Evolutionary conservation across 1,140 invertebrate genomes (phyloP).

Genomic region (Heliothis subflexa): DNA sequence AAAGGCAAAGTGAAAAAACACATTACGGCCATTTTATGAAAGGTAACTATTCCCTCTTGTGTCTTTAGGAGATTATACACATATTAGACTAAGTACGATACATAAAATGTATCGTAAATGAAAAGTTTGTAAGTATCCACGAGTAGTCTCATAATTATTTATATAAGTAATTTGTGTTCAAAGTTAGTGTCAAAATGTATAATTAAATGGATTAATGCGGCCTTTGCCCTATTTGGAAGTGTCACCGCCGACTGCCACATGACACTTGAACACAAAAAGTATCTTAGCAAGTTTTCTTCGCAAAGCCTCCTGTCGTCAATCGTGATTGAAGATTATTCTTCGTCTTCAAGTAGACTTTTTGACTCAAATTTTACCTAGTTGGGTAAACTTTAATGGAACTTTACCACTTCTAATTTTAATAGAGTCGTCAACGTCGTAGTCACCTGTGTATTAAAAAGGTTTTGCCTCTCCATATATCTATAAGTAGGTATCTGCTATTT

Average conservation of each 20-base stretch:
- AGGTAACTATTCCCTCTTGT: conserved; percentile 4
- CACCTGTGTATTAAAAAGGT: too few species aligned
- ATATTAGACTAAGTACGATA: neutral
- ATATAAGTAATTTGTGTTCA: too few species aligned
- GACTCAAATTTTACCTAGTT: neutral
- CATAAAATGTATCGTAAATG: neutral
- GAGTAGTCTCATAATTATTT: too few species aligned
- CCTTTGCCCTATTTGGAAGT: neutral
- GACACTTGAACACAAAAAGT: neutral
- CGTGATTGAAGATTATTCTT: neutral
- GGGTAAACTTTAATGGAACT: too few species aligned
- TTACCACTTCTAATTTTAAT: too few species aligned
- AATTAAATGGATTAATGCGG: conserved; percentile 37
- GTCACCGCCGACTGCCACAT: neutral
- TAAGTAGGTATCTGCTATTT: too few species aligned
- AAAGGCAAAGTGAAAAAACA: neutral
- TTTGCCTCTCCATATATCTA: too few species aligned
- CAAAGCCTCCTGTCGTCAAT: neutral
- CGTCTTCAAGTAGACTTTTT: neutral
- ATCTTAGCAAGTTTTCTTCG: neutral
- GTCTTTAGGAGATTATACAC: neutral
- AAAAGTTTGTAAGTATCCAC: neutral
- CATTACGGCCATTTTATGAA: neutral
- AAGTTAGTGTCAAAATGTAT: neutral
- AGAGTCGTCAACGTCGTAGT: too few species aligned